Base-by-base conservation (phyloP, 2,888 invertebrate species). In the Eristalis intricaria region DNA sequence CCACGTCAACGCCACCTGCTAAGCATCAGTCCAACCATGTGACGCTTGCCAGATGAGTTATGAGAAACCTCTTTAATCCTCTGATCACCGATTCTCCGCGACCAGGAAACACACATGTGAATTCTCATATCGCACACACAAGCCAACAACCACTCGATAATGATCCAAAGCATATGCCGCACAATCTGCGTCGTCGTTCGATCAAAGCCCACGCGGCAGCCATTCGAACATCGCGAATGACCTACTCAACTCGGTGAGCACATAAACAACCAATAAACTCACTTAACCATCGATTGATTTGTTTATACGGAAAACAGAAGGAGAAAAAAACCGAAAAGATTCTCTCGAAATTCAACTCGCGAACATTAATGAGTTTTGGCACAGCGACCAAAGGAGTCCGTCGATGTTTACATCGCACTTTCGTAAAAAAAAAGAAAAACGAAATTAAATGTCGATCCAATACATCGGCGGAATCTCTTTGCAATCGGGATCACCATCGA, bases 181-280 rank as follows among this genome's bases (percentile, higher is more conserved):
- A 19, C 50, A 50, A 19, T n/a, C 50, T 50, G 50, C 50, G 50
- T 50, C 50, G 50, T 50, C 50, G 50, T 50, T 50, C 19, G 50
- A 50, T 60, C 60, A 60, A 60, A 60, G 60, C 26, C 60, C 50
- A 19, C 19, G 50, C 32, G 22, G 43, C 40, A 60, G 15, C 68
- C 70, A 78, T 75, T 75, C 77, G 78, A 78, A 74, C 64, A 82
- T 75, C 69, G 70, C 58, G 82, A 86, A 82, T 78, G 78, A 78
- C 78, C 83, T 76, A 77, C 86, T 86, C 83, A 78, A 66, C 40
- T 40, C 78, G 32, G 71, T 74, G 56, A 83, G 78, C 78, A 75
- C 74, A 78, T 83, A 86, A 86, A 83, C 78, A 83, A 68, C 58
- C 70, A 56, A 83, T 83, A 86, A 86, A 83, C 78, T 83, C 75